Percentiles rank a stretch among this genome's conserved stretches.
Evolutionary conservation across 1,140 invertebrate genomes (phyloP).

Genomic region (Harlomillsia oculata): DNA sequence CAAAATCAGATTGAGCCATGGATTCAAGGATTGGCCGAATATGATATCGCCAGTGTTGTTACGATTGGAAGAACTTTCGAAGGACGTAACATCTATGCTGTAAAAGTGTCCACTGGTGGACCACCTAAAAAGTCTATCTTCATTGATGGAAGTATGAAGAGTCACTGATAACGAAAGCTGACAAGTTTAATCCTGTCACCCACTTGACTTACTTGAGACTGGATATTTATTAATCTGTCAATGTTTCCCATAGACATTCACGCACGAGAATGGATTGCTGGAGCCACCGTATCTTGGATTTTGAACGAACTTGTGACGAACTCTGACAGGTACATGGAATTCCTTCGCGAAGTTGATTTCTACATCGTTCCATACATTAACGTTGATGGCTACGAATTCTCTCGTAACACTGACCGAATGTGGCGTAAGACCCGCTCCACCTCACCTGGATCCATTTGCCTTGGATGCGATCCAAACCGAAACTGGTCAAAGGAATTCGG

Average conservation of each 20-base stretch:
- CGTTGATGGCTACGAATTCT: constrained; percentile 55
- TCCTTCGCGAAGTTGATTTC: constrained; percentile 14
- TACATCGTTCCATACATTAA: constrained; percentile 17
- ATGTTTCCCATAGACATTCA: constrained; percentile 2
- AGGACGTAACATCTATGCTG: not conserved
- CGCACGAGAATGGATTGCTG: constrained; percentile 51
- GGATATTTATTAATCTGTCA: too few relatives aligned
- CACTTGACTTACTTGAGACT: too few relatives aligned
- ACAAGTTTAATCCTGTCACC: too few relatives aligned
- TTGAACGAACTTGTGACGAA: constrained; percentile 42
- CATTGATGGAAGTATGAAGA: constrained; percentile 6
- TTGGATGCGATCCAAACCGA: constrained; percentile 35
- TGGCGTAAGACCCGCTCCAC: constrained; percentile 18
- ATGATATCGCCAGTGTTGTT: constrained; percentile 45
- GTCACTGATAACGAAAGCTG: not conserved
- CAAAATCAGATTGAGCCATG: constrained; percentile 43
- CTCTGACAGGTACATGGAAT: constrained; percentile 18
- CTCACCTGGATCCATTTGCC: not conserved
- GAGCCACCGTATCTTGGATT: constrained; percentile 47
- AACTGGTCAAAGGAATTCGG: constrained; percentile 45
- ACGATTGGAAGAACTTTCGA: constrained; percentile 36
- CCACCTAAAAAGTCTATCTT: not conserved
- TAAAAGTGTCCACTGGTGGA: constrained; percentile 7
- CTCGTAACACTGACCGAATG: constrained; percentile 45
- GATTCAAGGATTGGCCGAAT: constrained; percentile 42